Conservation (phyloP, 2,888 invertebrate species). For the Pomacea canaliculata region DNA sequence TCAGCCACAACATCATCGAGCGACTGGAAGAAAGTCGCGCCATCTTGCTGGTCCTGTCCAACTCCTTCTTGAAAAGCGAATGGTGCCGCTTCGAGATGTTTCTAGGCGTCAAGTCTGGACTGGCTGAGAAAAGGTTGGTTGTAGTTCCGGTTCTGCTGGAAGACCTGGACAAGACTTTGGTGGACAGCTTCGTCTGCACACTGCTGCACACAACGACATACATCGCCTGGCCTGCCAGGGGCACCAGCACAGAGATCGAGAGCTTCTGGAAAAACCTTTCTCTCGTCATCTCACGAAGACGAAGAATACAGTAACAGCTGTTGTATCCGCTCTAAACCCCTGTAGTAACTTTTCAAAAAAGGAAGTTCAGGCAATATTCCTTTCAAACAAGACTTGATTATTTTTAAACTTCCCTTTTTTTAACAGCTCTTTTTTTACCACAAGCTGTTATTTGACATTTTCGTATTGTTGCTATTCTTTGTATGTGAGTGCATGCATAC, state of each 20-base stretch:
- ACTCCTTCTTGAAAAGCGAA: conserved; percentile 17
- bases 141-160: conserved; percentile 5
- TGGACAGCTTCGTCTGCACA: conserved; percentile 8
- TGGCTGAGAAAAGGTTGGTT: not conserved
- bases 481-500: too few relatives aligned
- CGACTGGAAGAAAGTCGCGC: conserved; percentile 14
- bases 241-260: not conserved
- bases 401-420: too few relatives aligned
- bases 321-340: too few relatives aligned
- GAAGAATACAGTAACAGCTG: not conserved
- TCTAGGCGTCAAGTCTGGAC: conserved; percentile 1
- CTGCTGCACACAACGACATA: conserved; percentile 5
- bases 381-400: too few relatives aligned
- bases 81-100: conserved; percentile 25
- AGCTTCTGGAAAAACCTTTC: not conserved
- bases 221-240: not conserved
- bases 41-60: conserved; percentile 16
- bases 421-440: too few relatives aligned
- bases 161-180: not conserved
- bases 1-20: conserved; percentile 24
- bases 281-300: not conserved
- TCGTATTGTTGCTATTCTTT: too few relatives aligned
- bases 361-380: too few relatives aligned
- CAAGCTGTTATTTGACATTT: too few relatives aligned
- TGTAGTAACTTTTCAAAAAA: too few relatives aligned